Conservation (phyloP, 2,113 vertebrate genomes). For the Rhynchomys soricoides region DNA sequence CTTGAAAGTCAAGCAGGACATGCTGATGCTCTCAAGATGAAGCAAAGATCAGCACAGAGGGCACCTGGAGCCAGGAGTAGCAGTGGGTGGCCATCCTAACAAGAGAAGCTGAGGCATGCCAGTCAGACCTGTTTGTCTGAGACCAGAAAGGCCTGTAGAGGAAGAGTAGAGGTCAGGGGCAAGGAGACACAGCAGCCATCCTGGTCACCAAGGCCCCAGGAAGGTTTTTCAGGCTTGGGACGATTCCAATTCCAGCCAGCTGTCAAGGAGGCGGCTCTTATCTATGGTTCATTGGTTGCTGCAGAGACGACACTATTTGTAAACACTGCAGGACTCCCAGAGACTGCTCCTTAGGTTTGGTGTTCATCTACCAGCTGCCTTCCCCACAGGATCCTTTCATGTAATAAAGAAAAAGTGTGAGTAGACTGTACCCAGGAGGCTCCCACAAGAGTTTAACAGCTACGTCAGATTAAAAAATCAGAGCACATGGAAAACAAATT, state of each 20-base stretch:
- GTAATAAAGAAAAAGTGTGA: slow-evolving; percentile 50
- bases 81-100: background rate
- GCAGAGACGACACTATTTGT: slow-evolving; percentile 59
- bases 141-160: background rate
- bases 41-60: background rate
- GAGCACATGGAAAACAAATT: slow-evolving; percentile 23
- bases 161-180: background rate
- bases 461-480: slow-evolving; percentile 49
- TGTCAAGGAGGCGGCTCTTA: slow-evolving; percentile 5
- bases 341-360: background rate
- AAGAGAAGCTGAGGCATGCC: background rate
- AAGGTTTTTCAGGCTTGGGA: slow-evolving; percentile 22
- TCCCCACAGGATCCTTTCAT: slow-evolving; percentile 7
- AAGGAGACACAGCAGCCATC: background rate
- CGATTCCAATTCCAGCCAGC: background rate
- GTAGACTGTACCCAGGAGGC: slow-evolving; percentile 10
- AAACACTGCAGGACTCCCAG: slow-evolving; percentile 62
- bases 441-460: background rate
- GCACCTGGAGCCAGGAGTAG: accelerated
- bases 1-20: background rate
- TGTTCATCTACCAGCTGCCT: slow-evolving; percentile 70
- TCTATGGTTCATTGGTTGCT: slow-evolving; percentile 14
- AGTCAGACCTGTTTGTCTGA: background rate
- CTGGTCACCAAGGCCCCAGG: background rate
- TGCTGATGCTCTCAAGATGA: background rate